These are phyloP conservation scores for Cyprinodon brontotheroides DNA, from an alignment of 2,113 vertebrate species.

Conservation along the genomic window DNA sequence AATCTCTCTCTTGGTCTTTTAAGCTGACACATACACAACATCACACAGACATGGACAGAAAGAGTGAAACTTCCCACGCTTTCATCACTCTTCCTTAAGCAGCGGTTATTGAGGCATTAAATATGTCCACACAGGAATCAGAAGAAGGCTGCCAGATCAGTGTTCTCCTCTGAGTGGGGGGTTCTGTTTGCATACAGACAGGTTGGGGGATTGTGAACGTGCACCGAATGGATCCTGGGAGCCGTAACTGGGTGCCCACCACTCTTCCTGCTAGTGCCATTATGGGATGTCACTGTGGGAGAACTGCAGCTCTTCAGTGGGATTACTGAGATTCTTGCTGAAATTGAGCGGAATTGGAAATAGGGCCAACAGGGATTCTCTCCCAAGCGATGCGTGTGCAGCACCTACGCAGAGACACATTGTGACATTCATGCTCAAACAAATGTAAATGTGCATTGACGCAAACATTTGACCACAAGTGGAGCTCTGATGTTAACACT, in stretches of 20 bases:
- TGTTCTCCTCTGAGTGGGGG: slow-evolving; percentile 70
- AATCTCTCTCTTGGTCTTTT: not conserved
- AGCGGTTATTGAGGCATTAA: slow-evolving; percentile 81
- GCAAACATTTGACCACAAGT: slow-evolving; percentile 49
- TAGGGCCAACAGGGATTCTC: slow-evolving; percentile 61
- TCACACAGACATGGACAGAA: slow-evolving; percentile 17
- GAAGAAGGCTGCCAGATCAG: slow-evolving; percentile 73
- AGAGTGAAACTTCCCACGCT: slow-evolving; percentile 50
- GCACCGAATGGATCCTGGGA: slow-evolving; percentile 68
- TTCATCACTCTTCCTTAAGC: slow-evolving; percentile 77
- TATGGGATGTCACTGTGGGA: slow-evolving; percentile 80
- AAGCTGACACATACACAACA: not conserved
- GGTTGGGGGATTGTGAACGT: slow-evolving; percentile 72
- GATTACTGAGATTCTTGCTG: slow-evolving; percentile 77
- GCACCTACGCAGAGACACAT: slow-evolving; percentile 25
- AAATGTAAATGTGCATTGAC: slow-evolving; percentile 59
- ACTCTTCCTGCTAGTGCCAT: slow-evolving; percentile 77
- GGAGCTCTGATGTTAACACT: slow-evolving; percentile 32
- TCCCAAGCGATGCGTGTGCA: slow-evolving; percentile 50
- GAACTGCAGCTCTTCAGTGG: slow-evolving; percentile 76
- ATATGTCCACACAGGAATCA: slow-evolving; percentile 80
- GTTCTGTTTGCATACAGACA: slow-evolving; percentile 80
- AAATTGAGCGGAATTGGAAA: slow-evolving; percentile 79
- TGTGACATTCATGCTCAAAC: slow-evolving; percentile 34
- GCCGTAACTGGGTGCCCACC: slow-evolving; percentile 74